Base-by-base conservation (phyloP, 1,140 invertebrate species). In the Euglossa dilemma region DNA sequence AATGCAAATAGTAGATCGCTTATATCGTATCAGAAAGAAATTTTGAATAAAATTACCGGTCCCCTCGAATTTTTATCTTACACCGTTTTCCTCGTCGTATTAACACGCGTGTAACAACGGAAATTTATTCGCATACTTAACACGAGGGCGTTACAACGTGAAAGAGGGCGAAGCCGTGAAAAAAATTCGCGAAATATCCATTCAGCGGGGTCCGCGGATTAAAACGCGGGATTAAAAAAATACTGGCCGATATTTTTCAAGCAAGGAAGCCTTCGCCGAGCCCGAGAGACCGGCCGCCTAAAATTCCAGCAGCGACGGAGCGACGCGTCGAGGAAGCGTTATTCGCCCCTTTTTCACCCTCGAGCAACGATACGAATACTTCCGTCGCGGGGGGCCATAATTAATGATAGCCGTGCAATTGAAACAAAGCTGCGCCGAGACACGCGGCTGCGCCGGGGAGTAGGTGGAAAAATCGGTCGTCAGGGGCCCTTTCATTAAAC, bases 361-460 rank as follows among this genome's bases (percentile, higher is more conserved):
- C n/a, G 47, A 52, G 25, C 25, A 3, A 52, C 71, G 56, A 73
- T 45, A 59, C 71, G 56, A 36, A 59, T 73, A 59, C 43, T 73
- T 73, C 23, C 43, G 36, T 57, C 54, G n/a, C 71, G 36, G 2
- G 71, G 14, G 4, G 14, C 69, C 25, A 73, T 73, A 73, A 73
- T 73, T 73, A 73, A 73, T 73, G 71, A 59, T 57, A 73, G 52
- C 43, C 56, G 43, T 73, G 71, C 56, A 59, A 73, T 73, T 73
- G 71, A 73, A 73, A 73, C 71, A 73, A 73, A 59, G 71, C 71
- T 73, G 71, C 71, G 6, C 20, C 71, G 36, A 73, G 71, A 73
- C 71, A 73, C 36, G 71, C 54, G 54, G 54, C 36, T 57, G 28
- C 36, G n/a, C 25, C 54, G 71, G 28, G 25, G 16, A 57, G 9